These are phyloP conservation scores for Ormyrus nitidulus DNA, from an alignment of 2,888 invertebrate species.

Conservation along the genomic window DNA sequence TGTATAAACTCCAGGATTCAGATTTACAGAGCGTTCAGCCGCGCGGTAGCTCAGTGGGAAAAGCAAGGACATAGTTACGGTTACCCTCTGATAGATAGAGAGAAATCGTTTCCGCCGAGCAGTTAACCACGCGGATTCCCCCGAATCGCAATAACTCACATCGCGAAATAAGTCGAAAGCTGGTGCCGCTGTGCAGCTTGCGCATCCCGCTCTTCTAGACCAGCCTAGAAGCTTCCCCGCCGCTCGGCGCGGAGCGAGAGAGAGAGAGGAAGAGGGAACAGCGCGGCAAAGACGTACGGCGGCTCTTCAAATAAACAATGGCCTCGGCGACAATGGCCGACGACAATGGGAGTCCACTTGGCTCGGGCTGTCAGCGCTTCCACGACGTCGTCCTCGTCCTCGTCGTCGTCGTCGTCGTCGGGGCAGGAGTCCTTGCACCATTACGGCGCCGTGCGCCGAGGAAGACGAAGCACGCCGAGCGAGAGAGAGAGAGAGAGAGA, in stretches of 20 bases:
- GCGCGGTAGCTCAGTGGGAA: no score
- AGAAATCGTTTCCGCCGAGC: slow-evolving; percentile 28
- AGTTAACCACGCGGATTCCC: slow-evolving; percentile 1
- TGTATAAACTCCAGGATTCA: no score
- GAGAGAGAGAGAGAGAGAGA: neutral
- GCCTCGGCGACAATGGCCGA: slow-evolving; percentile 36
- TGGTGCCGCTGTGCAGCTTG: neutral
- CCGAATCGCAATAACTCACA: slow-evolving; percentile 50
- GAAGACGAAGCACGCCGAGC: slow-evolving; percentile 6
- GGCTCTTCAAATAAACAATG: slow-evolving; percentile 13
- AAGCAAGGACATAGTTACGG: neutral
- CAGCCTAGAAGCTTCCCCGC: slow-evolving; percentile 31
- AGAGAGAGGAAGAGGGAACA: neutral
- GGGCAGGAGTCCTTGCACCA: slow-evolving; percentile 11
- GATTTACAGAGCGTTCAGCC: no score
- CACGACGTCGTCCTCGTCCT: neutral
- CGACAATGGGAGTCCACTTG: slow-evolving; percentile 46
- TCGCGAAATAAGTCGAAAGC: slow-evolving; percentile 22
- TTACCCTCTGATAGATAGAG: slow-evolving; percentile 34
- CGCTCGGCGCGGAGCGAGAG: neutral
- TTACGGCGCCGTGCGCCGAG: slow-evolving; percentile 27
- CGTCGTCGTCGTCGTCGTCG: neutral
- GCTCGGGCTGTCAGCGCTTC: slow-evolving; percentile 43
- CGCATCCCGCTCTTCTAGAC: slow-evolving; percentile 17
- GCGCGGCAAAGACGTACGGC: slow-evolving; percentile 28